A percentile compares a stretch with the other conserved stretches of the same genome.
These are phyloP conservation scores for Drosophila mimica DNA, from an alignment of 2,888 invertebrate species.

Conservation along the genomic window DNA sequence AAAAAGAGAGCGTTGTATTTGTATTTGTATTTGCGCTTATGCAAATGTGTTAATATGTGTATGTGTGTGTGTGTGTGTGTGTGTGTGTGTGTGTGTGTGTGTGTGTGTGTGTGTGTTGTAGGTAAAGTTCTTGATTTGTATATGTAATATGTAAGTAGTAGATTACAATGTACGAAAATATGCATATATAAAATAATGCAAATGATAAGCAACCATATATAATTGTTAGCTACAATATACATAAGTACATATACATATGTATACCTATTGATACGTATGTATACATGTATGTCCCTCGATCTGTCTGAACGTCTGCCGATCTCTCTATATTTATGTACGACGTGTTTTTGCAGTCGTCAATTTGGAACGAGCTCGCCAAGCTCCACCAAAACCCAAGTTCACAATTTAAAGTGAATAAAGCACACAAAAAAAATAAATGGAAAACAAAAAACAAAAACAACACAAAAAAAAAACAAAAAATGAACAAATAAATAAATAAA, in stretches of 20 bases:
- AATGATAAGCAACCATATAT: constrained; percentile 24
- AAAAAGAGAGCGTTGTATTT: constrained; percentile 14
- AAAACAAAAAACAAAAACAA: constrained; percentile 16
- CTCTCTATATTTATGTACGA: not conserved
- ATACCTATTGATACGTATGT: constrained; percentile 2
- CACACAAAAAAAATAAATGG: not conserved
- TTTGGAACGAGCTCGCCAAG: constrained; percentile 13
- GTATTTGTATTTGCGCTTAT: constrained; percentile 12
- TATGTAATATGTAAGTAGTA: constrained; percentile 10
- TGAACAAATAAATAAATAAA: constrained; percentile 47
- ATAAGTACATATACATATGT: constrained; percentile 1
- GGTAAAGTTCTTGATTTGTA: constrained; percentile 21
- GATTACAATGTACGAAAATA: constrained; percentile 1
- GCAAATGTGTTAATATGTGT: constrained; percentile 17
- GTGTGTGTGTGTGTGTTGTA: constrained; percentile 20
- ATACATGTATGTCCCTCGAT: not conserved
- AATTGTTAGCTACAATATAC: not conserved
- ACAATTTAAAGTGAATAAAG: constrained; percentile 12
- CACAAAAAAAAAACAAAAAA: constrained; percentile 28
- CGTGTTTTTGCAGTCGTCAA: not conserved
- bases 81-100: constrained; percentile 21
- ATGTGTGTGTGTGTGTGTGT: constrained; percentile 16
- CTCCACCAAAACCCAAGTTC: constrained; percentile 7
- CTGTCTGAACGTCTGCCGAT: constrained; percentile 5
- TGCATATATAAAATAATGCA: constrained; percentile 28